These are phyloP conservation scores for Elephantulus edwardii DNA, from an alignment of 2,113 vertebrate genomes.

Conservation along the genomic window DNA sequence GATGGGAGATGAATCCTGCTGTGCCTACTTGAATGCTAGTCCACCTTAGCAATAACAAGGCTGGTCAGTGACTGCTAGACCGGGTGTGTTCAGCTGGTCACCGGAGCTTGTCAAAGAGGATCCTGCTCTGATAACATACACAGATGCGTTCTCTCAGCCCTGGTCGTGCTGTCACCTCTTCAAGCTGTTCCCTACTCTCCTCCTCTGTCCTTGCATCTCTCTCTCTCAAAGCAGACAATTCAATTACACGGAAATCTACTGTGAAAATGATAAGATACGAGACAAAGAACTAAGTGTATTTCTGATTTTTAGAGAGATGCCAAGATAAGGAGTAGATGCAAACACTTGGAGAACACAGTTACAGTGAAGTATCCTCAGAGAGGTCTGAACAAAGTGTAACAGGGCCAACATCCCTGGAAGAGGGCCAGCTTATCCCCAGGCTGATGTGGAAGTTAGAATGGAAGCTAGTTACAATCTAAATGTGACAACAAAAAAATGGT, in stretches of 20 bases:
- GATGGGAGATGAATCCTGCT: neutral
- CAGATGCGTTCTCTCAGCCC: neutral
- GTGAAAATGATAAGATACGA: neutral
- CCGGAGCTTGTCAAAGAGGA: neutral
- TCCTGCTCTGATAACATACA: neutral
- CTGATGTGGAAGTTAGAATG: no score
- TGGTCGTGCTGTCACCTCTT: neutral
- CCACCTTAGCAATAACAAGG: neutral
- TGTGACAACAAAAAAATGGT: no score
- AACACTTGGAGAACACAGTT: neutral
- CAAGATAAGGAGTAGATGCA: neutral
- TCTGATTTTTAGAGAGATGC: neutral
- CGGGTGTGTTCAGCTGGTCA: neutral
- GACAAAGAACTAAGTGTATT: neutral
- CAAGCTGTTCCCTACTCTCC: neutral
- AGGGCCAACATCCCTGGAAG: neutral
- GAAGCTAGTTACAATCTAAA: no score
- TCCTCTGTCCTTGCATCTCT: neutral
- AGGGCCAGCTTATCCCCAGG: neutral
- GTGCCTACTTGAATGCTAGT: neutral
- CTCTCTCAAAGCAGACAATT: conserved; percentile 30
- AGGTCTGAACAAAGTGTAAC: neutral
- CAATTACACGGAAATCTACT: neutral
- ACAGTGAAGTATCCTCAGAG: neutral
- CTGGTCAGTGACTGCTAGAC: neutral